Conservation (phyloP, 2,888 invertebrate species). For the Julus scandinavius region DNA sequence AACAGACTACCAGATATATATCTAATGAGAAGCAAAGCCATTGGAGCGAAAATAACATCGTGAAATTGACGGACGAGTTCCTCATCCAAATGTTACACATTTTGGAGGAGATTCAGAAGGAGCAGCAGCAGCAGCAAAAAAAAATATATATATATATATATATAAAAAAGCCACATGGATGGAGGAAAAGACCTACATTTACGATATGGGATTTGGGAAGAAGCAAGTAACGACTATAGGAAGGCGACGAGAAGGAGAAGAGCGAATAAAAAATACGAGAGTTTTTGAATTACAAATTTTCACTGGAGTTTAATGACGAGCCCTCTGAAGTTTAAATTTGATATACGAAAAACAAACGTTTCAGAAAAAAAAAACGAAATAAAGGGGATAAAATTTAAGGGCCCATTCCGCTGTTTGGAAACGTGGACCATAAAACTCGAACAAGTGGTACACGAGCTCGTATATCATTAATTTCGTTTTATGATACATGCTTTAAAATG, state of each 20-base stretch:
- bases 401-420: slow-evolving; percentile 39
- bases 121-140: not conserved
- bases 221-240: not conserved
- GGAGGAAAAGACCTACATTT: slow-evolving; percentile 6
- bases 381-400: slow-evolving; percentile 37
- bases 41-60: slow-evolving; percentile 39
- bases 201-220: slow-evolving; percentile 24
- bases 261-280: not conserved
- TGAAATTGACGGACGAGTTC: slow-evolving; percentile 42
- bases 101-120: slow-evolving; percentile 42
- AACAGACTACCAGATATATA: slow-evolving; percentile 38
- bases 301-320: slow-evolving; percentile 39
- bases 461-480: slow-evolving; percentile 39
- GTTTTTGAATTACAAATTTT: slow-evolving; percentile 42
- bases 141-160: not conserved
- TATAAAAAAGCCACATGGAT: slow-evolving; percentile 31
- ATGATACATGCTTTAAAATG: slow-evolving; percentile 24
- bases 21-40: slow-evolving; percentile 42
- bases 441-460: slow-evolving; percentile 36
- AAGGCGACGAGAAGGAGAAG: slow-evolving; percentile 31
- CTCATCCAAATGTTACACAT: slow-evolving; percentile 42
- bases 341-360: slow-evolving; percentile 34
- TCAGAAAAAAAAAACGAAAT: slow-evolving; percentile 26
- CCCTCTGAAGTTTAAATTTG: slow-evolving; percentile 14
- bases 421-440: slow-evolving; percentile 34